phyloP scores from a whole-genome alignment of 2,888 invertebrate species.

The Eupithecia exiguata region DNA sequence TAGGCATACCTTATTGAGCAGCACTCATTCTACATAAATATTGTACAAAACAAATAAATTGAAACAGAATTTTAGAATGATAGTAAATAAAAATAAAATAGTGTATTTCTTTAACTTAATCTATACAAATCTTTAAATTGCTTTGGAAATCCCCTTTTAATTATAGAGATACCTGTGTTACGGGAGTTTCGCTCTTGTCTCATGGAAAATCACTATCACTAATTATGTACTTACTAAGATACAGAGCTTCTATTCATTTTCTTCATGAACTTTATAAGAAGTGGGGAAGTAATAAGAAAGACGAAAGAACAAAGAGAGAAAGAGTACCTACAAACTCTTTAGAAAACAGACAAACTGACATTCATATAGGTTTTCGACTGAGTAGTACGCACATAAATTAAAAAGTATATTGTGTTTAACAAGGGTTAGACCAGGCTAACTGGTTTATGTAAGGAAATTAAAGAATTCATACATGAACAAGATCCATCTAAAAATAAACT shows the following conservation, averaged over 20 bases:
- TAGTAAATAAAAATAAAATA: no score
- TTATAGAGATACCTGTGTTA: no score
- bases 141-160: no score
- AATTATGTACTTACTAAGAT: no score
- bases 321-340: neutral
- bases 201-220: no score
- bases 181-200: no score
- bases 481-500: slow-evolving; percentile 10
- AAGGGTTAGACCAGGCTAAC: neutral
- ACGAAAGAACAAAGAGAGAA: neutral
- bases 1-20: neutral
- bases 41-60: neutral
- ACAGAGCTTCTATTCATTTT: neutral
- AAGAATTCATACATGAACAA: neutral
- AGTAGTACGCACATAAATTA: neutral
- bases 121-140: no score
- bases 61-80: no score
- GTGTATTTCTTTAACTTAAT: no score
- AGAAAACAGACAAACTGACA: neutral
- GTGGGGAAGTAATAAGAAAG: neutral
- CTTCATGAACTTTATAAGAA: slow-evolving; percentile 11
- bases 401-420: neutral
- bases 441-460: neutral
- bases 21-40: neutral
- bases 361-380: neutral